Evolutionary conservation across 2,113 vertebrate species (phyloP).

Genomic region (Gambusia affinis): DNA sequence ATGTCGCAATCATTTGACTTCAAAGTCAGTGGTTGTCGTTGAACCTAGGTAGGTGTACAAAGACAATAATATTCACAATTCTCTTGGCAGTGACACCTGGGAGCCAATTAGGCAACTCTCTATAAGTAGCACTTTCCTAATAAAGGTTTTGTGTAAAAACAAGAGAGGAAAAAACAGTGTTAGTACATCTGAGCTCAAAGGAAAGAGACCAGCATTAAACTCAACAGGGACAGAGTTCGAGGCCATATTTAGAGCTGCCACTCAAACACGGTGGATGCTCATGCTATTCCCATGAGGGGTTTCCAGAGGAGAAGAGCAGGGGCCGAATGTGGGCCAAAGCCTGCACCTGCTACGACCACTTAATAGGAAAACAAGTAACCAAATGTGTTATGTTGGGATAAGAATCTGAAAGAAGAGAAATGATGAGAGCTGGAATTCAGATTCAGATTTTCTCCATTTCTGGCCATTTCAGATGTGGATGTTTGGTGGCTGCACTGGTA

Average conservation of each 20-base stretch:
- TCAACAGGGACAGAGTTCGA: not conserved
- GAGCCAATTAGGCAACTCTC: not conserved
- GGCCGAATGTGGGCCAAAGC: constrained; percentile 54
- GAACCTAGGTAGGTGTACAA: not conserved
- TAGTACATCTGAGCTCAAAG: not conserved
- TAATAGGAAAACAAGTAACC: constrained; percentile 3
- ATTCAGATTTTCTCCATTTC: no score
- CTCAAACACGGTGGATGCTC: constrained; percentile 30
- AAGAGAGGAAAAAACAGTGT: not conserved
- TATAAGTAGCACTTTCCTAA: not conserved
- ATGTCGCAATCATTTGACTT: not conserved
- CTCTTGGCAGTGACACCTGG: not conserved
- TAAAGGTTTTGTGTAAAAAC: not conserved
- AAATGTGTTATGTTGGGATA: constrained; percentile 12
- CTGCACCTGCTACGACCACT: constrained; percentile 29
- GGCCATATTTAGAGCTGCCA: constrained; percentile 52
- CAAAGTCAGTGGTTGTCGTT: not conserved
- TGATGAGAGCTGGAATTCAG: not conserved
- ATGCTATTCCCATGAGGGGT: constrained; percentile 35
- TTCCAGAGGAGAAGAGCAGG: constrained; percentile 38
- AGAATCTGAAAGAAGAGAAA: not conserved
- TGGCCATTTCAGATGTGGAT: not conserved
- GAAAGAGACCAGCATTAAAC: not conserved
- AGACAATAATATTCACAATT: not conserved
- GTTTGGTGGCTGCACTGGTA: not conserved